Evolutionary conservation across 2,113 vertebrate genomes (phyloP).

Genomic region (Scopus umbretta): DNA sequence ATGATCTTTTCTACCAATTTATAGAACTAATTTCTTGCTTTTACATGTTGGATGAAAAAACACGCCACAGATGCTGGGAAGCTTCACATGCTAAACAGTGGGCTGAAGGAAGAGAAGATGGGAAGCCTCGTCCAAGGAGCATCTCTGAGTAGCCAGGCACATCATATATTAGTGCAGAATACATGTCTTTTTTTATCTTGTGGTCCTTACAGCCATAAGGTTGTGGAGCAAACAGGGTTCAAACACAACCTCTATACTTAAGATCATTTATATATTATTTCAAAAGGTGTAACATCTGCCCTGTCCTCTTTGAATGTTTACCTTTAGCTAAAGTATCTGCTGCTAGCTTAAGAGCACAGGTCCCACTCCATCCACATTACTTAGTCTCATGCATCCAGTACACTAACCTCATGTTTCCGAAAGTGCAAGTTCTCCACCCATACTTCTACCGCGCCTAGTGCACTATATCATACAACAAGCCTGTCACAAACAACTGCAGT

Average conservation of each 20-base stretch:
- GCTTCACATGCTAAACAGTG: not conserved
- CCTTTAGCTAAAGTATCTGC: not conserved
- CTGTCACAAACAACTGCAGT: not conserved
- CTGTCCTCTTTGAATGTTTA: not conserved
- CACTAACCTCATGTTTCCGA: not conserved
- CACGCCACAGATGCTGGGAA: not conserved
- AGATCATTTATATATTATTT: not conserved
- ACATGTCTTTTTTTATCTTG: not conserved
- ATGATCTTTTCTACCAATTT: not conserved
- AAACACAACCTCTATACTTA: not conserved
- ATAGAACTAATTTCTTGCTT: not conserved
- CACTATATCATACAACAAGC: rapidly evolving
- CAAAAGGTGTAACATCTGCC: not conserved
- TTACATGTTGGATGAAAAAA: not conserved
- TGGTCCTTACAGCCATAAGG: not conserved
- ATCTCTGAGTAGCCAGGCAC: not conserved
- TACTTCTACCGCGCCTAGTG: rapidly evolving
- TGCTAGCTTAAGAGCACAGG: not conserved
- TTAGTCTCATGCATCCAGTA: too few relatives aligned
- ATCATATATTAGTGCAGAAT: not conserved
- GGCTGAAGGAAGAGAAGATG: not conserved
- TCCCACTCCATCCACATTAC: not conserved
- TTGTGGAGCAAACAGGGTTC: not conserved
- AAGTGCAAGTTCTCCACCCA: not conserved
- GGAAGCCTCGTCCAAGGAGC: not conserved